Base-by-base conservation (phyloP, 2,113 vertebrate species). In the Anhinga anhinga region DNA sequence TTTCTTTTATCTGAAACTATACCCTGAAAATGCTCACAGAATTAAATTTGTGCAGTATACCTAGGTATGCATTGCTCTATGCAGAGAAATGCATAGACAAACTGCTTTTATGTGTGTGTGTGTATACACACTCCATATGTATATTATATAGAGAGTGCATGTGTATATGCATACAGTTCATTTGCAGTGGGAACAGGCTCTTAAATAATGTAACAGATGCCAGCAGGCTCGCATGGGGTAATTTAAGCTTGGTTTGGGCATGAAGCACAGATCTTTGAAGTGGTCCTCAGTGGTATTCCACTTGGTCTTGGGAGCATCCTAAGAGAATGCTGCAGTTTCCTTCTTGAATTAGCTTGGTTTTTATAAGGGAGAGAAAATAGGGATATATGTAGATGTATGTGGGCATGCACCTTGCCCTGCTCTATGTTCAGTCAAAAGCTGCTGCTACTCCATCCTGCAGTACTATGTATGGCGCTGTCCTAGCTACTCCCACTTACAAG, bases 141-240 rank as follows among this genome's bases (percentile, higher is more conserved):
- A 18, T 27, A 16, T 77, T 44, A 23, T 23, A 27, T 30, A 44
- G 36, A 47, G 3, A 22, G 69, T 32, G 55, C 79, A 23, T 23
- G 56, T 40, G 63, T 66, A 42, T 26, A 32, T 32, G 72, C 74
- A n/a, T 1, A 3, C 61, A 52, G 80, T 77, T 85, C 52, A 27
- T 85, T 80, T 93, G 86, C 79, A 70, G 53, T 2, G 66, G 88
- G 63, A 88, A 1, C 47, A 79, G 56, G 34, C 66, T 91, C 52
- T 79, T 96, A 52, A 95, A 88, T 96, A 96, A 93, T 82, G 9
- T 27, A 91, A 63, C 42, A 96, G 71, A 83, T 93, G 77, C 63
- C 80, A 82, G 69, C 69, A 91, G 87, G 88, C 86, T 90, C 82
- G 55, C 83, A 15, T 29, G 55, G 80, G 67, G 73, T 91, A 74